phyloP scores from a whole-genome alignment of 2,797 vertebrate species.

The Chanos chanos region DNA sequence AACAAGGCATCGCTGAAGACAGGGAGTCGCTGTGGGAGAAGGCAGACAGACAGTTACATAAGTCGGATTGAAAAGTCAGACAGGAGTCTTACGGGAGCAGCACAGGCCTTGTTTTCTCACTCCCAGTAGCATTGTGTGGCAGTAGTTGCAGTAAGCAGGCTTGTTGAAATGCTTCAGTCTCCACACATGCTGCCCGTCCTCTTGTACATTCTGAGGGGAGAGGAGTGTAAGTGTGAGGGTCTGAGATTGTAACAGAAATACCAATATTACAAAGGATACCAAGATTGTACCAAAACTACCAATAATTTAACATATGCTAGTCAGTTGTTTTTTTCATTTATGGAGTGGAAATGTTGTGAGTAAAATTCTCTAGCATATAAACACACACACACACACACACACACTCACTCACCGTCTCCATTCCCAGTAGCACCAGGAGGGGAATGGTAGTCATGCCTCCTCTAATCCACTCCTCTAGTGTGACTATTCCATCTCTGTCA shows the following conservation, averaged over 20 bases:
- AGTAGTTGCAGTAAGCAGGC: constrained; percentile 94
- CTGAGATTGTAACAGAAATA: neutral
- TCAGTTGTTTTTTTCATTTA: too few species aligned
- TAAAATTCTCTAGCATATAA: too few species aligned
- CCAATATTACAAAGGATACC: too few species aligned
- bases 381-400: constrained; percentile 6
- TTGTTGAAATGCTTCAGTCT: constrained; percentile 96
- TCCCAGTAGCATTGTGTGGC: constrained; percentile 87
- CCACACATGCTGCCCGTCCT: constrained; percentile 90
- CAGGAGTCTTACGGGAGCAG: constrained; percentile 81
- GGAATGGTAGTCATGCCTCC: constrained; percentile 95
- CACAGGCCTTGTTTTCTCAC: constrained; percentile 93
- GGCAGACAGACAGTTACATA: neutral
- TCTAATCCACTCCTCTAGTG: constrained; percentile 91
- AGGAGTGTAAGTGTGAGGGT: neutral
- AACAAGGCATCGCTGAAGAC: neutral
- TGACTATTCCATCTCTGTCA: constrained; percentile 84
- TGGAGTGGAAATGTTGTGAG: too few species aligned
- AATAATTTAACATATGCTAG: too few species aligned
- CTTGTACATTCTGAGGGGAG: constrained; percentile 76
- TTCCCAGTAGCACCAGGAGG: constrained; percentile 87
- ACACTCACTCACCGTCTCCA: constrained; percentile 78
- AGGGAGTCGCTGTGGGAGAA: too few species aligned
- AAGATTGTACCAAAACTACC: too few species aligned
- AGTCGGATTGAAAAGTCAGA: neutral